Conservation (phyloP, 2,888 invertebrate genomes). For the Drosophila falleni region DNA sequence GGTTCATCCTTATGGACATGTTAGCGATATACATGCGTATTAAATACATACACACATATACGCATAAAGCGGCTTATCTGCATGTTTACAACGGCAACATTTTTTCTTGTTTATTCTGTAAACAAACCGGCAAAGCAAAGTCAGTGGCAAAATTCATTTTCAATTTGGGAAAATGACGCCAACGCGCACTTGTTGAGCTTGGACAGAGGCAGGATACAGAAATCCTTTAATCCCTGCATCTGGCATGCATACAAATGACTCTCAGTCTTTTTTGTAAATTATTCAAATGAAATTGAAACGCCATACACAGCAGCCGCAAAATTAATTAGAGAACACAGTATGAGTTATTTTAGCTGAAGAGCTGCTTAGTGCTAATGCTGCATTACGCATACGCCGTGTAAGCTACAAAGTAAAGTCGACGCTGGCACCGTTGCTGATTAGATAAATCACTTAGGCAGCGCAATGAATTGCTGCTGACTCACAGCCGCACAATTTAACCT, state of each 20-base stretch:
- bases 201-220: slow-evolving; percentile 8
- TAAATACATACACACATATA: slow-evolving; percentile 34
- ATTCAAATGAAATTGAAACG: slow-evolving; percentile 61
- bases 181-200: slow-evolving; percentile 73
- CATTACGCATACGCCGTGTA: slow-evolving; percentile 52
- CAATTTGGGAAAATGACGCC: slow-evolving; percentile 41
- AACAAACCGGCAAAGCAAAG: slow-evolving; percentile 58
- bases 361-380: slow-evolving; percentile 48
- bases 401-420: slow-evolving; percentile 21
- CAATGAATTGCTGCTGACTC: slow-evolving; percentile 52
- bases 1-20: slow-evolving; percentile 3
- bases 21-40: slow-evolving; percentile 29
- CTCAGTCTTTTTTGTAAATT: slow-evolving; percentile 20
- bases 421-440: slow-evolving; percentile 26
- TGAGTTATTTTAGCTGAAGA: slow-evolving; percentile 1
- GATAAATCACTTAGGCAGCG: slow-evolving; percentile 51
- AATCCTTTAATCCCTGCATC: slow-evolving; percentile 44
- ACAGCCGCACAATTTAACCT: slow-evolving; percentile 48
- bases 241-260: slow-evolving; percentile 34
- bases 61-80: slow-evolving; percentile 68
- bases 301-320: slow-evolving; percentile 51
- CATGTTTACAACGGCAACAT: slow-evolving; percentile 71
- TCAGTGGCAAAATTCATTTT: slow-evolving; percentile 70
- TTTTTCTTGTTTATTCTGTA: slow-evolving; percentile 68
- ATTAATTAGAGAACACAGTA: slow-evolving; percentile 55